Evolutionary conservation across 2,797 vertebrate genomes (phyloP).

Genomic region (Girardinus metallicus): DNA sequence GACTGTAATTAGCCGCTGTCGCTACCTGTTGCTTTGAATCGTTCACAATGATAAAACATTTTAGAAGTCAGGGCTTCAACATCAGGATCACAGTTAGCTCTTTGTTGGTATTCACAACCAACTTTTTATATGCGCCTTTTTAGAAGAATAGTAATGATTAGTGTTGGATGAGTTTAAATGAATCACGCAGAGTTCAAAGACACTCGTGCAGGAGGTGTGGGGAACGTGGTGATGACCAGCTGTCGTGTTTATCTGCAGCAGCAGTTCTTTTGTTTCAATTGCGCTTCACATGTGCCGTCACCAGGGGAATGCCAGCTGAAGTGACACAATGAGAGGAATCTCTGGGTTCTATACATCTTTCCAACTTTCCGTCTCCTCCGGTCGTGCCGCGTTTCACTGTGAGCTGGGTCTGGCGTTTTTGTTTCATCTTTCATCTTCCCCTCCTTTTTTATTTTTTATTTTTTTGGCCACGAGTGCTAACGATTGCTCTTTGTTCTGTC

Average conservation of each 20-base stretch:
- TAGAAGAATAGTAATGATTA: background rate
- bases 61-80: background rate
- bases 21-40: background rate
- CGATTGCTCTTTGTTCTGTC: constrained; percentile 61
- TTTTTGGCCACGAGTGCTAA: constrained; percentile 41
- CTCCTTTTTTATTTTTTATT: background rate
- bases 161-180: background rate
- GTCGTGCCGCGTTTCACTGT: constrained; percentile 12
- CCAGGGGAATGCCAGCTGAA: constrained; percentile 40
- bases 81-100: background rate
- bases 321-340: constrained; percentile 23
- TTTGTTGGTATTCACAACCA: background rate
- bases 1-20: constrained; percentile 33
- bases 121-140: background rate
- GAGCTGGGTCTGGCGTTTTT: background rate
- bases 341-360: constrained; percentile 17
- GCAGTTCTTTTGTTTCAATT: constrained; percentile 27
- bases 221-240: constrained; percentile 38
- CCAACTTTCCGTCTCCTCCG: background rate
- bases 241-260: constrained; percentile 55
- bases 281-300: constrained; percentile 43
- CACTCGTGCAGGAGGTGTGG: constrained; percentile 18
- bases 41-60: background rate
- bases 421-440: background rate
- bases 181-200: constrained; percentile 43